Base-by-base conservation (phyloP, 2,113 vertebrate genomes). In the Tricholaema leucomelas region DNA sequence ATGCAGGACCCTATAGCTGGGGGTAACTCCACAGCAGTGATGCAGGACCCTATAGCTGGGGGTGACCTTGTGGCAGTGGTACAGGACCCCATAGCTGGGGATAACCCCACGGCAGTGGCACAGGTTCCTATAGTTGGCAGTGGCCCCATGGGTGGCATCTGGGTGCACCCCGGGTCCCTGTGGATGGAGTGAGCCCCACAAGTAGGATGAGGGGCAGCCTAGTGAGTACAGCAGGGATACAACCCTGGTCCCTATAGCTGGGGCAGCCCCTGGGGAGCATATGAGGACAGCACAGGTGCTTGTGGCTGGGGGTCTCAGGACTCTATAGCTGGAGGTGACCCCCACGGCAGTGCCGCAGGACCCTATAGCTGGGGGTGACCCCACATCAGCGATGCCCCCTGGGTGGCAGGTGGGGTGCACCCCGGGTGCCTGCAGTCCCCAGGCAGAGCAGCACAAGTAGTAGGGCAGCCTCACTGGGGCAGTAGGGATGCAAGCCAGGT, bases 71-170 rank as follows among this genome's bases (percentile, higher is more conserved):
- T 0, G 4, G 59, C 11, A 28, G 8, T 1, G 8, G 1, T 5
- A 30, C 59, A 25, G 23, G 31, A 15, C 63, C 74, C 42, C 8
- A 0, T 10, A 33, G 56, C 56, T 2, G 4, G 25, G 50, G 28
- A 9, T 50, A 28, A 7, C 18, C 44, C 24, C 24, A 5, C 0
- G 2, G 35, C 5, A 23, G 8, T 2, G 9, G 1, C 5, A 31
- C 56, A n/a, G 56, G 33, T 17, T 56, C 67, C 54, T 8, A 0
- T 7, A 46, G 56, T 44, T 2, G 5, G 27, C 40, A 25, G 17
- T 21, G 31, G 5, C 21, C 40, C 28, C 19, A 3, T 0, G 4
- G 54, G 65, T 17, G 42, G 38, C 7, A 33, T 5, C 2, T 3
- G 1, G 7, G 1, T 5, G n/a, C n/a, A 28, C 12, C 36, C 15